Evolutionary conservation across 2,888 invertebrate genomes (phyloP).

Genomic region (Drosophila nr. perissopoda): DNA sequence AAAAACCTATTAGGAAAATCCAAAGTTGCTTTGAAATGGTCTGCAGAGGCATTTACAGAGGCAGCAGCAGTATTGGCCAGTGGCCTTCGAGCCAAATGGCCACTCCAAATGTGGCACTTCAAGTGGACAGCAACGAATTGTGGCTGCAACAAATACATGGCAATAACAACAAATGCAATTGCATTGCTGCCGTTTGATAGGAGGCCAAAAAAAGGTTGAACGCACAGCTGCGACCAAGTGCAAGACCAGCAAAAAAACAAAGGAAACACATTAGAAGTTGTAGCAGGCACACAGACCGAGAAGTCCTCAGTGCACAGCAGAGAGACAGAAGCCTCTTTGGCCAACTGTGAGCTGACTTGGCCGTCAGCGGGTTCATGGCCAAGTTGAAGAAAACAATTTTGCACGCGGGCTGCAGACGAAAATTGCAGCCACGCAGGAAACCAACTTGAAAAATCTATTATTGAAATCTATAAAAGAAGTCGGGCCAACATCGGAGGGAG

Average conservation of each 20-base stretch:
- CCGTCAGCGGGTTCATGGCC: conserved; percentile 78
- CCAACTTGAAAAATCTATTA: conserved; percentile 79
- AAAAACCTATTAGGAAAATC: neutral
- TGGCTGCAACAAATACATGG: conserved; percentile 38
- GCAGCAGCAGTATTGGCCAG: conserved; percentile 11
- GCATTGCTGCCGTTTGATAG: conserved; percentile 50
- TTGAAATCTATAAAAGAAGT: conserved; percentile 79
- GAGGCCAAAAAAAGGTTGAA: conserved; percentile 61
- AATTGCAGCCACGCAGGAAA: conserved; percentile 78
- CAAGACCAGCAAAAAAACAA: conserved; percentile 65
- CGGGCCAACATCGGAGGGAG: conserved; percentile 23
- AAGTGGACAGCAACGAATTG: conserved; percentile 66
- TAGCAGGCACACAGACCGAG: conserved; percentile 7
- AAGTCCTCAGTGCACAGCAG: conserved; percentile 2
- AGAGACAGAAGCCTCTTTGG: conserved; percentile 40
- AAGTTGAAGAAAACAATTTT: conserved; percentile 77
- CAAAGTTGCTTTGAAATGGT: neutral
- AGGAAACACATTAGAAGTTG: conserved; percentile 72
- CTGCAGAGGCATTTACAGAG: conserved; percentile 22
- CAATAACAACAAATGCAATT: conserved; percentile 50
- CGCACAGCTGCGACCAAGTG: conserved; percentile 74
- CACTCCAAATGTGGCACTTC: conserved; percentile 74
- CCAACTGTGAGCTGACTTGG: conserved; percentile 20
- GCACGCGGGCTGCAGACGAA: conserved; percentile 70
- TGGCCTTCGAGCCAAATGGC: conserved; percentile 35